These are phyloP conservation scores for Girardinus metallicus DNA, from an alignment of 2,797 vertebrate genomes.

Conservation along the genomic window DNA sequence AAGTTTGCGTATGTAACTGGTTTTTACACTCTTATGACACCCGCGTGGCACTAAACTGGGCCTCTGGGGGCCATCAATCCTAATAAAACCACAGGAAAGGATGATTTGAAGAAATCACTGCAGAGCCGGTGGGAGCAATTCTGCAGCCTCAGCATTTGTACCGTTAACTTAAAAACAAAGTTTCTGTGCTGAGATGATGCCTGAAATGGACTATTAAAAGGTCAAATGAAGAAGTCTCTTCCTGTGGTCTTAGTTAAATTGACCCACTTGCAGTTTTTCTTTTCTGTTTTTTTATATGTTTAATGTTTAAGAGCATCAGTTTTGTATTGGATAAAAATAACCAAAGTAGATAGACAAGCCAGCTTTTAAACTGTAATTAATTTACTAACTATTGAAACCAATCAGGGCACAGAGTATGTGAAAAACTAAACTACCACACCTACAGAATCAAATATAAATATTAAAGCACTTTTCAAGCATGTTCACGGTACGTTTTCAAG, in stretches of 20 bases:
- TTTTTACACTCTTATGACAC: slow-evolving; percentile 64
- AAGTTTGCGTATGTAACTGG: slow-evolving; percentile 61
- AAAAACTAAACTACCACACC: not conserved
- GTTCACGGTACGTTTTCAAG: too few relatives aligned
- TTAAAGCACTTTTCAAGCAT: too few relatives aligned
- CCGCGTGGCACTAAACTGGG: slow-evolving; percentile 68
- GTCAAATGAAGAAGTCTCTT: slow-evolving; percentile 22
- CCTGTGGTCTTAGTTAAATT: not conserved
- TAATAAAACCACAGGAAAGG: slow-evolving; percentile 75
- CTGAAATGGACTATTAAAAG: slow-evolving; percentile 12
- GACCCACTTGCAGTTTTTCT: not conserved
- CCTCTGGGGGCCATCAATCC: slow-evolving; percentile 71
- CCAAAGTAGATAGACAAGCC: not conserved
- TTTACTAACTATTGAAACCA: not conserved
- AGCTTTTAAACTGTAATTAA: not conserved
- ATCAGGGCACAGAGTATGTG: not conserved
- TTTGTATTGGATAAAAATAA: not conserved
- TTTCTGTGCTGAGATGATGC: not conserved
- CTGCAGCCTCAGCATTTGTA: slow-evolving; percentile 31
- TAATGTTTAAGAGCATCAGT: not conserved
- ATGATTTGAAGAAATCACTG: slow-evolving; percentile 72
- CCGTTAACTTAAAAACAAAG: slow-evolving; percentile 29
- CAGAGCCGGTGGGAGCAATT: slow-evolving; percentile 48
- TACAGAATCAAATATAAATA: not conserved
- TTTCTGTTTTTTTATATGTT: not conserved